Base-by-base conservation (phyloP, 1,140 invertebrate genomes). In the Pteromalus puparum region DNA sequence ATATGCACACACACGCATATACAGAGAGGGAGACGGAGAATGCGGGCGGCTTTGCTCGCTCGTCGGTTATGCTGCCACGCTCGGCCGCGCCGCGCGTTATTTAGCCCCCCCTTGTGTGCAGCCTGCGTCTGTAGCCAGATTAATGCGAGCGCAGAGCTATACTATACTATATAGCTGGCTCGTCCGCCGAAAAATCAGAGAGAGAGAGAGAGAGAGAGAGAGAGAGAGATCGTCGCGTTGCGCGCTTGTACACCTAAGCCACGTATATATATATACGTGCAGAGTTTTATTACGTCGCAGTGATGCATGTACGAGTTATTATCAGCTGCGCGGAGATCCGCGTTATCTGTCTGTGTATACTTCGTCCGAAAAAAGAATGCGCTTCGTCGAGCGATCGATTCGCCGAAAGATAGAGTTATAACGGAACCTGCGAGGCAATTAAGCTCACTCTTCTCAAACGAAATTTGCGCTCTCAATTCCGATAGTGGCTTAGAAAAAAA, bases 41-140 rank as follows among this genome's bases (percentile, higher is more conserved):
- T 83, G 82, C 82, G 74, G 82, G 82, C 82, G 82, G 82, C 82
- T 83, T 70, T 42, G 65, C 34, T 28, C 67, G 67, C 67, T 76
- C 38, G 38, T 76, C 38, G 38, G 70, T 73, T 81, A 74, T 81
- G 48, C 53, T 72, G 67, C 79, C 74, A 65, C 26, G 82, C 74
- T 53, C 30, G 75, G 42, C 38, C 61, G 61, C 46, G 79, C 7
- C 46, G 53, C 34, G 70, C 82, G 82, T 72, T 77, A 83, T 84
- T 84, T 79, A 84, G 28, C 81, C 75, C 81, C 7, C 53, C 30
- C 53, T 12, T 12, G 79, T 26, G 46, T 12, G 65, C 7, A 61
- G 38, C 34, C 15, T 68, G 74, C 42, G 34, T 18, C 38, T 26
- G 82, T 78, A 78, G 48, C 75, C 67, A 48, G 65, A 83, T 78